phyloP scores from a whole-genome alignment of 2,888 invertebrate genomes.

The Biston stratarius region DNA sequence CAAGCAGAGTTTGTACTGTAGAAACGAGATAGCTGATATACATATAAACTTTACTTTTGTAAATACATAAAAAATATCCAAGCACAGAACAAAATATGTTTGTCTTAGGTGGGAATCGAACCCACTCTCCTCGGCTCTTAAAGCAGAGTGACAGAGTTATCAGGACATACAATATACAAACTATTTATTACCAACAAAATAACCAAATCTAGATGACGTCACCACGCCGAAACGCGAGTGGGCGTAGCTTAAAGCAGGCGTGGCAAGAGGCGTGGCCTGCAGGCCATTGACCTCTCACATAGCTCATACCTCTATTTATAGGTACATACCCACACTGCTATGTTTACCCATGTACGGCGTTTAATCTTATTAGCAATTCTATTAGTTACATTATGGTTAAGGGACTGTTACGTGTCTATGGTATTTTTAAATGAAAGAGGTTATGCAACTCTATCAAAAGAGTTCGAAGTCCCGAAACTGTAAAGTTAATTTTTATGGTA shows the following conservation, averaged over 20 bases:
- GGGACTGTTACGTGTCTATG: constrained; percentile 32
- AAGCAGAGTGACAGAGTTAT: too few relatives aligned
- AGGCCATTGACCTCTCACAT: constrained; percentile 66
- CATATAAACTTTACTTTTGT: too few relatives aligned
- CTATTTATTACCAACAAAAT: background rate
- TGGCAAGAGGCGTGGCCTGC: constrained; percentile 68
- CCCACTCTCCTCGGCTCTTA: too few relatives aligned
- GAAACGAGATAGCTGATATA: too few relatives aligned
- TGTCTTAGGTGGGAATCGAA: too few relatives aligned
- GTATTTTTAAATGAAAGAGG: constrained; percentile 36
- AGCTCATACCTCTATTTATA: constrained; percentile 48
- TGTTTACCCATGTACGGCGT: constrained; percentile 52
- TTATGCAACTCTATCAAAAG: background rate
- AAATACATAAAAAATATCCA: background rate
- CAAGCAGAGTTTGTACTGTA: too few relatives aligned
- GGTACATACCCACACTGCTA: constrained; percentile 45
- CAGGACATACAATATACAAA: background rate
- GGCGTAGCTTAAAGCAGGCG: constrained; percentile 73
- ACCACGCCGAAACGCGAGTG: constrained; percentile 55
- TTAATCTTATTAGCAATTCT: constrained; percentile 75
- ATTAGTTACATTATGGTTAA: constrained; percentile 54
- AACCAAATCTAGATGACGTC: constrained; percentile 47
- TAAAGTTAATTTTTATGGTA: background rate
- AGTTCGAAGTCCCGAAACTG: background rate
- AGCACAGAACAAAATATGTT: too few relatives aligned